Conservation (phyloP, 2,113 vertebrate genomes). For the Gymnobelideus leadbeateri region DNA sequence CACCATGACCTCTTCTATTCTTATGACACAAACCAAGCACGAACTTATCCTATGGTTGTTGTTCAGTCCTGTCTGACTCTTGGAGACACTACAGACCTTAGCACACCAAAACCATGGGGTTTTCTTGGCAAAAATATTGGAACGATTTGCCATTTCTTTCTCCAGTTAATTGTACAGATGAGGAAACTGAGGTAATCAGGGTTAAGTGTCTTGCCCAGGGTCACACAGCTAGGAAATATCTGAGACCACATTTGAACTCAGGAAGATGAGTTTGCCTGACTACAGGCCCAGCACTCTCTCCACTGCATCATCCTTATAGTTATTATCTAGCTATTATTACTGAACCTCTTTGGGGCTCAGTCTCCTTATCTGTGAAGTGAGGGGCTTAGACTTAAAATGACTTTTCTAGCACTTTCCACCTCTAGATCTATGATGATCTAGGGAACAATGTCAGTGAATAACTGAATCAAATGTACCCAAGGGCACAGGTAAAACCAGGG, state of each 20-base stretch:
- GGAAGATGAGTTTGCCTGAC: neutral
- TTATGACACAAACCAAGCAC: neutral
- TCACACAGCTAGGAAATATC: neutral
- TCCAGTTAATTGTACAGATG: neutral
- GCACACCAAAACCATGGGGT: neutral
- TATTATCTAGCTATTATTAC: neutral
- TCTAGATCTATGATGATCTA: neutral
- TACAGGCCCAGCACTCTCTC: neutral
- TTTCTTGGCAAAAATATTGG: neutral
- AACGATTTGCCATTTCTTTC: neutral
- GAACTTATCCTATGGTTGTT: neutral
- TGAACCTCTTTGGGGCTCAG: neutral
- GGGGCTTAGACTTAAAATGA: neutral
- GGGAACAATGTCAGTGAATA: neutral
- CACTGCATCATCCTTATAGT: neutral
- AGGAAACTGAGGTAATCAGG: neutral
- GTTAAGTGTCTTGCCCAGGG: neutral
- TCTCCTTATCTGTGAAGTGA: neutral
- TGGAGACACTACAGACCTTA: neutral
- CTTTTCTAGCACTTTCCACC: neutral
- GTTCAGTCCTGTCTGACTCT: neutral
- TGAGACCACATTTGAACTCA: neutral
- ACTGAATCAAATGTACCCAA: neutral
- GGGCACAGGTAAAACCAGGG: neutral
- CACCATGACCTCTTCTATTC: neutral